phyloP scores from a whole-genome alignment of 1,140 invertebrate species.

The Limonius californicus region DNA sequence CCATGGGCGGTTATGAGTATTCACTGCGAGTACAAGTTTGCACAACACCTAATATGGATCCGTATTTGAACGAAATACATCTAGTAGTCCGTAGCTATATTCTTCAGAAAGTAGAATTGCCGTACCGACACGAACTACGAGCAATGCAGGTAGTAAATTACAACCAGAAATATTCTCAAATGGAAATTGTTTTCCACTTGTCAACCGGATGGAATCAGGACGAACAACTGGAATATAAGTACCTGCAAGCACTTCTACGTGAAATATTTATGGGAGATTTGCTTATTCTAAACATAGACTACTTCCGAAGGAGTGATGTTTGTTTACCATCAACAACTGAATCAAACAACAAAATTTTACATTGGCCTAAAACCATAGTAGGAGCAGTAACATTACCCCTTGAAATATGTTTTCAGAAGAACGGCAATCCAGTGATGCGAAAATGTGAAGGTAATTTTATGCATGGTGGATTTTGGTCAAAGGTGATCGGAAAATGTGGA shows the following conservation, averaged over 20 bases:
- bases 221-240: background rate
- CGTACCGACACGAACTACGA: background rate
- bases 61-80: background rate
- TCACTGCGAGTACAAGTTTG: background rate
- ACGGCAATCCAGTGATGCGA: background rate
- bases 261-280: background rate
- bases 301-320: background rate
- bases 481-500: background rate
- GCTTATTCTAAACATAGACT: background rate
- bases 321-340: background rate
- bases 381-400: background rate
- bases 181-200: background rate
- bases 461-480: background rate
- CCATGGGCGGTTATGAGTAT: background rate
- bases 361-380: background rate
- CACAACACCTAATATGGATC: background rate
- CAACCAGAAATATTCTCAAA: background rate
- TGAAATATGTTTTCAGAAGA: background rate
- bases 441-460: background rate
- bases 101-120: background rate
- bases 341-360: background rate
- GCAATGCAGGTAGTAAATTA: background rate
- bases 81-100: background rate
- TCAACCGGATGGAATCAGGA: background rate
- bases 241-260: background rate